Conservation (phyloP, 2,888 invertebrate species). For the Apomyelois bistriatella region DNA sequence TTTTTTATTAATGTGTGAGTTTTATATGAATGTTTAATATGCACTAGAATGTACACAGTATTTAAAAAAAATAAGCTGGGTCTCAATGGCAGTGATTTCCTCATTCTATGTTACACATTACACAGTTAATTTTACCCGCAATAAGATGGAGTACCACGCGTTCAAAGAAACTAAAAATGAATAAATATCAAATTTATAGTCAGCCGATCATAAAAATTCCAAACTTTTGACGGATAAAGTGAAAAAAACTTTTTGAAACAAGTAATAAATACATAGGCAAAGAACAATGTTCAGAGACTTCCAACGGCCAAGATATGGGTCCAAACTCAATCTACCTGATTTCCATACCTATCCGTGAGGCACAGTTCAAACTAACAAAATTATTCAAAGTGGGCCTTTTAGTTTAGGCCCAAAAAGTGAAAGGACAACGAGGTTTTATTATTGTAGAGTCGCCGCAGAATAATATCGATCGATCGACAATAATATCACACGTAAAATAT, state of each 20-base stretch:
- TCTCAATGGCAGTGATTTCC: no score
- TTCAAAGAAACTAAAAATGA: no score
- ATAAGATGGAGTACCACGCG: no score
- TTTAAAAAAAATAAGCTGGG: no score
- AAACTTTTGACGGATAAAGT: neutral
- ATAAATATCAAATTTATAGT: no score
- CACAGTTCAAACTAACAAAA: conserved; percentile 37
- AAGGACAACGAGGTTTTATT: conserved; percentile 11
- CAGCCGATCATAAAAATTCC: neutral
- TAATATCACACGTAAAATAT: no score
- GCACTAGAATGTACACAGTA: no score
- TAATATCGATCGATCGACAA: no score
- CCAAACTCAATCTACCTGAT: conserved; percentile 28
- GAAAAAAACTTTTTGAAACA: neutral
- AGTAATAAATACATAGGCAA: neutral
- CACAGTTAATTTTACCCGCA: no score
- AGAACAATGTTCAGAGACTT: neutral
- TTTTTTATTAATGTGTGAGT: no score
- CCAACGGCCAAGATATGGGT: neutral
- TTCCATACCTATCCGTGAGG: conserved; percentile 39
- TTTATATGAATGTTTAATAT: no score
- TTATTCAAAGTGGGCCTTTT: conserved; percentile 39
- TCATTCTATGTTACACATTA: no score
- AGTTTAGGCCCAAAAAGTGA: conserved; percentile 27
- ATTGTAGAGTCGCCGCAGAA: neutral